Evolutionary conservation across 2,888 invertebrate species (phyloP).

Genomic region (Ormyrus rosae): DNA sequence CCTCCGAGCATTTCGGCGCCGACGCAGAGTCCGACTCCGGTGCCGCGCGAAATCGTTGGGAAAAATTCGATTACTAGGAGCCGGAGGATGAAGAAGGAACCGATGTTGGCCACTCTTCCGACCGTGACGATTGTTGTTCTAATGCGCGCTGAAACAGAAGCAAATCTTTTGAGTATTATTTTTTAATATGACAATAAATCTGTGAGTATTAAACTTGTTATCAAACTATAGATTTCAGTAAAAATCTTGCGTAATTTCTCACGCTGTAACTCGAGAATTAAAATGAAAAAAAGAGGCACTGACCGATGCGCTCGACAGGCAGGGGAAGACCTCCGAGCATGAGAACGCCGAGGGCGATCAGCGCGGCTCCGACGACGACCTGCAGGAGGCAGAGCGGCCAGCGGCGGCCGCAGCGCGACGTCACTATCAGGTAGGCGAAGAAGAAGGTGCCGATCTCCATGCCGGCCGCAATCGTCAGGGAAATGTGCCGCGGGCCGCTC

Average conservation of each 20-base stretch:
- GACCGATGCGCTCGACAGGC: background rate
- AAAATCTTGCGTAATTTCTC: no score
- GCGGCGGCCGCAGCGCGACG: conserved; percentile 70
- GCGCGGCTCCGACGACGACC: conserved; percentile 72
- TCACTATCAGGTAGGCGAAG: conserved; percentile 66
- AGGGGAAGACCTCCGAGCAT: conserved; percentile 21
- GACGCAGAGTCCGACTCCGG: conserved; percentile 76
- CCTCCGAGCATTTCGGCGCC: conserved; percentile 77
- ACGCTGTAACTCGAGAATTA: no score
- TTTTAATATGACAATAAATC: background rate
- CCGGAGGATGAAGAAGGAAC: conserved; percentile 75
- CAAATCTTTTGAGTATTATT: background rate
- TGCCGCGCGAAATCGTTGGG: conserved; percentile 73
- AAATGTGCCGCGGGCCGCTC: conserved; percentile 76
- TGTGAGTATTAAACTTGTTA: background rate
- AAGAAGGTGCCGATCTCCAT: conserved; percentile 76
- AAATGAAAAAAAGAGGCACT: no score
- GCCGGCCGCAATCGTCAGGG: conserved; percentile 76
- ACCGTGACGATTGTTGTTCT: conserved; percentile 69
- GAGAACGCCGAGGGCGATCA: conserved; percentile 72
- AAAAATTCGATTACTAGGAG: conserved; percentile 73
- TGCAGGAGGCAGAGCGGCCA: conserved; percentile 74
- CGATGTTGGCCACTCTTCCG: conserved; percentile 75
- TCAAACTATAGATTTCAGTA: no score
- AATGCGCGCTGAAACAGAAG: conserved; percentile 58